Base-by-base conservation (phyloP, 1,140 invertebrate species). In the Pachyrhynchus sulphureomaculatus region DNA sequence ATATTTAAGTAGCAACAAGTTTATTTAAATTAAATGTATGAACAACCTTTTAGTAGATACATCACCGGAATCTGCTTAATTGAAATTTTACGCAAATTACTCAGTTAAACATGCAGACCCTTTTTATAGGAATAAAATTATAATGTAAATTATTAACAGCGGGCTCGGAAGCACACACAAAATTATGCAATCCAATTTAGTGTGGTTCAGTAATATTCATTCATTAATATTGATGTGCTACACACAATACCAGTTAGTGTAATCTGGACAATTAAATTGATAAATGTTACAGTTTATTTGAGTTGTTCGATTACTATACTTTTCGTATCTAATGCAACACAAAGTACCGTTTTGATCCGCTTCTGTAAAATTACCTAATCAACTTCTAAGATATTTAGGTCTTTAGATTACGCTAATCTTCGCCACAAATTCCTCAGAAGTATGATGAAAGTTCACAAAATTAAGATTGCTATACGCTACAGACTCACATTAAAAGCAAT, bases 141-240 rank as follows among this genome's bases (percentile, higher is more conserved):
- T 57, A 57, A 57, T 37, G 42, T 18, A 48, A 47, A 57, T 57
- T 48, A 57, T 48, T 34, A 57, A 45, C 34, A 18, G 23, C 44
- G 37, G 33, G 32, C 54, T 36, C 13, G 13, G 44, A 55, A 55
- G 18, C 41, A 47, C 12, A 26, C 44, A 21, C 44, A 57, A 57
- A 57, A 57, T 57, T 57, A 57, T 57, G 54, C 54, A 57, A 57
- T 48, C 44, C 54, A 57, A 57, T 57, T 57, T 57, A 37, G 54
- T 9, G 13, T 23, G 54, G 41, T 57, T 57, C 54, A 37, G 44
- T 34, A 47, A 57, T 48, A 45, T 57, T 48, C 29, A 39, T 37
- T 57, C 54, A 57, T 48, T 57, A 57, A 57, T 47, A 57, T 48
- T 49, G 47, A 49, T 49, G 24, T 18, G 26, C 32, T n/a, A n/a